phyloP scores from a whole-genome alignment of 2,888 invertebrate genomes.

The Bruchidius siliquastri region DNA sequence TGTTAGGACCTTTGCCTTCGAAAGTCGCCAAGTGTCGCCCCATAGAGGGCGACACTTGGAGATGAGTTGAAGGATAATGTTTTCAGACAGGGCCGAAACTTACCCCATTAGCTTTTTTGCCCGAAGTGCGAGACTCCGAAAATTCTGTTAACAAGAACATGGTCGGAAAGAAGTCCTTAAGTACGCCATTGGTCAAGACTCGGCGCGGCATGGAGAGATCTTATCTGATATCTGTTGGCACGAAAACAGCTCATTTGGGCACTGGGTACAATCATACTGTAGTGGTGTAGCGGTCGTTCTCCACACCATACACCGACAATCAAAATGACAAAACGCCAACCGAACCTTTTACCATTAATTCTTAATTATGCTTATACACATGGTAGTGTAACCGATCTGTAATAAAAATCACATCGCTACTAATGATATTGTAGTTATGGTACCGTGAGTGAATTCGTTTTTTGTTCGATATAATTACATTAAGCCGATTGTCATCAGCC shows the following conservation, averaged over 20 bases:
- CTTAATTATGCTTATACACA: constrained; percentile 3
- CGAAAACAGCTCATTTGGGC: constrained; percentile 8
- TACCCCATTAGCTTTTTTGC: no score
- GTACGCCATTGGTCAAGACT: constrained; percentile 10
- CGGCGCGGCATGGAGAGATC: constrained; percentile 8
- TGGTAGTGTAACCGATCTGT: background rate
- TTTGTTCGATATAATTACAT: background rate
- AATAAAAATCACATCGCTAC: background rate
- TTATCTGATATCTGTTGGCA: constrained; percentile 5
- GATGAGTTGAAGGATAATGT: no score
- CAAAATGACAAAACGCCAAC: constrained; percentile 6
- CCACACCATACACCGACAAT: background rate
- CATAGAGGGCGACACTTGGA: no score
- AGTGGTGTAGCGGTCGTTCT: background rate
- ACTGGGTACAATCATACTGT: background rate
- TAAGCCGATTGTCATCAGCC: background rate
- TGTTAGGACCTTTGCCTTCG: no score
- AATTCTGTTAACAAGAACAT: no score
- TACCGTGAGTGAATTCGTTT: background rate
- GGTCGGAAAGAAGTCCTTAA: no score
- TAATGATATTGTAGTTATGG: background rate
- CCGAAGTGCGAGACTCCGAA: no score
- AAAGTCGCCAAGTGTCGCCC: no score
- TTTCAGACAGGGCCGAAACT: no score
- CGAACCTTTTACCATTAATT: constrained; percentile 6